Percentiles rank a stretch among this genome's conserved stretches.
Conservation (phyloP, 2,797 vertebrate genomes). For the Merluccius polli region DNA sequence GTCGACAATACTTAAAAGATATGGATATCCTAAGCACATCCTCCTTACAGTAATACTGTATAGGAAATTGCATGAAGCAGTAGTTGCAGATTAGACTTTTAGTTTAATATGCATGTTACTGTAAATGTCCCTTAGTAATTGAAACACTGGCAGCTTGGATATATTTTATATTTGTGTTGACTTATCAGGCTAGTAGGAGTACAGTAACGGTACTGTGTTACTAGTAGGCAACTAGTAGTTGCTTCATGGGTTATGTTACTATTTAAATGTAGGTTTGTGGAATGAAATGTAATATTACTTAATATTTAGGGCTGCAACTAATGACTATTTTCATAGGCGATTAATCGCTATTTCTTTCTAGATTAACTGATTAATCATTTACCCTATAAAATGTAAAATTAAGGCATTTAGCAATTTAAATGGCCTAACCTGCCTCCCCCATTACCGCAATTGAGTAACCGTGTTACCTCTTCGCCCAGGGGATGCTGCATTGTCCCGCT, state of each 20-base stretch:
- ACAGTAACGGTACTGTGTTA: neutral
- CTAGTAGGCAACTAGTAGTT: neutral
- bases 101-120: neutral
- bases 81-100: too few relatives aligned
- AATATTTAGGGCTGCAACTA: neutral
- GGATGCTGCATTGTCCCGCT: too few relatives aligned
- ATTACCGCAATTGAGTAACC: too few relatives aligned
- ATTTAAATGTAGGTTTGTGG: neutral
- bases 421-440: too few relatives aligned
- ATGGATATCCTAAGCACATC: neutral
- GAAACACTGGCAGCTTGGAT: neutral
- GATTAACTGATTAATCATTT: too few relatives aligned
- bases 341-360: neutral
- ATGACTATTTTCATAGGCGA: neutral
- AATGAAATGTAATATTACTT: neutral
- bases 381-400: neutral
- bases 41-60: neutral
- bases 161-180: neutral
- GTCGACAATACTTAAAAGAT: neutral
- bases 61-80: neutral
- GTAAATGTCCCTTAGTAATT: neutral
- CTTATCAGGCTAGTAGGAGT: neutral
- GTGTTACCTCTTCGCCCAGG: too few relatives aligned
- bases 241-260: neutral
- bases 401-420: too few relatives aligned